Base-by-base conservation (phyloP, 2,888 invertebrate species). In the Digitonthophagus gazella region DNA sequence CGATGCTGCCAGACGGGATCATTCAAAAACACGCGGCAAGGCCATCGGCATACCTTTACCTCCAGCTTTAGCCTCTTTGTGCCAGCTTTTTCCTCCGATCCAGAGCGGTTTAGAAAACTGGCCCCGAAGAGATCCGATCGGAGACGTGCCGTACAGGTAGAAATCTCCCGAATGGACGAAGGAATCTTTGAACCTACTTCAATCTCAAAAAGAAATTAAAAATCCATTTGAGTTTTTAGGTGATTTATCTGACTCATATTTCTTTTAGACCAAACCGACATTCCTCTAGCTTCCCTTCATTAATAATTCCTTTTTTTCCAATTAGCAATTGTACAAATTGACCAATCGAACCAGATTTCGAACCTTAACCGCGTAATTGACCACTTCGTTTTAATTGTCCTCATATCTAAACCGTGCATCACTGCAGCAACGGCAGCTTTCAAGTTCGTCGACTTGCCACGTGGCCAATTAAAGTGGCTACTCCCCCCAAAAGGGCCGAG, bases 381-480 rank as follows among this genome's bases (percentile, higher is more conserved):
- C 28, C 6, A 44, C 11, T 44, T 44, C 28, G 28, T 44, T 44
- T 44, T 44, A 44, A 44, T 44, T 44, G 28, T 44, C 28, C 28
- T 6, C 28, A 44, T 44, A 44, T 44, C 28, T 44, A 44, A 44
- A 44, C 11, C 11, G 28, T 44, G 28, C 8, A 44, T 44, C 28
- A 44, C 11, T 6, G 28, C 11, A 11, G 28, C 28, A n/a, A n/a
- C 28, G 28, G 8, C 28, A 44, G n/a, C 28, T 11, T 6, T 44
- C 28, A 44, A 44, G 28, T 44, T 61, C 61, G 61, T 18, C 61
- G 19, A 18, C 28, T 44, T 44, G 28, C 28, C 28, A 44, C 28
- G 28, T 44, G 28, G 28, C 28, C 28, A 44, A 44, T 44, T 44
- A 44, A 44, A 44, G 28, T 44, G 28, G 28, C 28, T 8, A 44